Base-by-base conservation (phyloP, 2,888 invertebrate genomes). In the Caenorhabditis sp. region DNA sequence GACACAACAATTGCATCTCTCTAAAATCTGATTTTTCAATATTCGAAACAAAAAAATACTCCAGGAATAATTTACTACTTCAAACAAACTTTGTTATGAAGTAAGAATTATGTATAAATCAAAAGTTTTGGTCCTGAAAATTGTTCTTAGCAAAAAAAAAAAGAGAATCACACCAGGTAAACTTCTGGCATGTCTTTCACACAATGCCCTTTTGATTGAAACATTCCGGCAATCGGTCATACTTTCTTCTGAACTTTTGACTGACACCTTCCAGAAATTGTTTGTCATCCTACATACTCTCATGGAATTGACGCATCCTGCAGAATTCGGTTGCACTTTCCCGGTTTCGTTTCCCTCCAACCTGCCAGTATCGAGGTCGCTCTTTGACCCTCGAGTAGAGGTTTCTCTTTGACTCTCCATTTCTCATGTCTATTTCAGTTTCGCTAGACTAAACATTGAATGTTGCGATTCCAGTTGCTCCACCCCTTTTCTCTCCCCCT, bases 401-500 rank as follows among this genome's bases (percentile, higher is more conserved):
- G n/a, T 49, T 19, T 19, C 49, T 1, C 6, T 47, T 47, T 38
- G 38, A 38, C 47, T 47, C 63, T 47, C 63, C 47, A 12, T 28
- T 8, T 35, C 49, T 19, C 66, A 51, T 22, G 41, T 26, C 22
- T 41, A 41, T 63, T 63, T 74, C 74, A 64, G 54, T 74, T 64
- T 3, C 26, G 19, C 35, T 41, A 47, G 68, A 59, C 66, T 59
- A 76, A 68, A 76, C 75, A 75, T 66, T 49, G 28, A 76, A 68
- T 44, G 68, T 76, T 76, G 58, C 68, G 64, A 68, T 35, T 76
- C 68, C 47, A 49, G 76, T 38, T 28, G 26, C 56, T 28, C 74
- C 38, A 2, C 63, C 66, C 49, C 38, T 35, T 61, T 61, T 31
- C 35, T 22, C 41, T 47, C 35, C 38, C 19, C 41, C 41, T 31